Conservation (phyloP, 2,113 vertebrate genomes). For the Monopterus albus region DNA sequence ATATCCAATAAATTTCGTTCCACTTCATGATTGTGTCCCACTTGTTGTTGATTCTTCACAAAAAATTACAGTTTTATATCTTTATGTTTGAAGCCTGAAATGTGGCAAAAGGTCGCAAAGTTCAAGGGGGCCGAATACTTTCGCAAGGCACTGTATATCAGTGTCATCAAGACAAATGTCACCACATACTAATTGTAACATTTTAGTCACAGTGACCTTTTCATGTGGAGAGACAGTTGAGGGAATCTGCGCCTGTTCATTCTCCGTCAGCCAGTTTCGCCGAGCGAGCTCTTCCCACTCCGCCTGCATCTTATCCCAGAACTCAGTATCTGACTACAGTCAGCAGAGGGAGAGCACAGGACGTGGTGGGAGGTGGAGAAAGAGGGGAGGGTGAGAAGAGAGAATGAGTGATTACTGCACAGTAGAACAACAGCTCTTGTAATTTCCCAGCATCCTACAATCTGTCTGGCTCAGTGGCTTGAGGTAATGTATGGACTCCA, state of each 20-base stretch:
- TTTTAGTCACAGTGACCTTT: conserved; percentile 84
- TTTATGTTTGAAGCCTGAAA: too few relatives aligned
- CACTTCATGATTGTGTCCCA: too few relatives aligned
- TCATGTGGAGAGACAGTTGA: conserved; percentile 91
- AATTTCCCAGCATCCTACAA: conserved; percentile 34
- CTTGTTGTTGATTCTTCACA: too few relatives aligned
- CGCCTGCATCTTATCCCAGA: conserved; percentile 99
- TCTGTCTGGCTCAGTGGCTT: conserved; percentile 39
- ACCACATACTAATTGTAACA: conserved; percentile 6
- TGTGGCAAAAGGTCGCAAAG: too few relatives aligned
- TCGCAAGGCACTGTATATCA: too few relatives aligned
- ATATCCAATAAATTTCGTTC: too few relatives aligned
- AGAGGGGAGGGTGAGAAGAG: background rate
- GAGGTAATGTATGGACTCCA: conserved; percentile 18
- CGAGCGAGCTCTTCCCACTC: conserved; percentile 99
- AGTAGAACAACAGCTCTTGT: conserved; percentile 27
- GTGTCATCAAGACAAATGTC: too few relatives aligned
- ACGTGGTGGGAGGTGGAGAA: background rate
- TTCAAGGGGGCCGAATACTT: too few relatives aligned
- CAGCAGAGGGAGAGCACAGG: conserved; percentile 1
- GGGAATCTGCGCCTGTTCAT: conserved; percentile 87
- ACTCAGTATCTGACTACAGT: conserved; percentile 96
- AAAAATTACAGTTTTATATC: too few relatives aligned
- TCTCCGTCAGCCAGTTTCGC: conserved; percentile 96
- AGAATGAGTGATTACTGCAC: conserved; percentile 41